Base-by-base conservation (phyloP, 64 coral and sea anemone species). In the Pocillopora verrucosa region DNA sequence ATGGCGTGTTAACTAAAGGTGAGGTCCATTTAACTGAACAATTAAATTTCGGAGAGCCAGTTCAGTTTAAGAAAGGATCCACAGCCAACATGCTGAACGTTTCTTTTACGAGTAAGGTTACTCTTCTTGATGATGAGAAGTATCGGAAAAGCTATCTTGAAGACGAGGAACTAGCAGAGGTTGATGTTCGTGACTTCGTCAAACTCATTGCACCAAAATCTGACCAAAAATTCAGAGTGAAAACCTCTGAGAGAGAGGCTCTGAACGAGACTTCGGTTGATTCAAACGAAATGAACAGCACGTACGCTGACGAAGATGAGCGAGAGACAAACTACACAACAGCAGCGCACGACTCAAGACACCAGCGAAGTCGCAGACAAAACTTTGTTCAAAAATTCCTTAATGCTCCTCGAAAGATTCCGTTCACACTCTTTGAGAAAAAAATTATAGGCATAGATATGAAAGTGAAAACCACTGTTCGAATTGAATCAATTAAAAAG, bases 131-230 rank as follows among this genome's bases (percentile, higher is more conserved):
- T 61, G 60, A 56, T 68, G 86, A 88, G 70, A 56, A 77, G 45
- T 77, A 36, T 77, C 37, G 36, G 41, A 77, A 16, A 77, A 77
- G 75, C 38, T 80, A 60, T 67, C 56, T 91, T 57, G 70, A 83
- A 61, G 89, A 91, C 59, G 65, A 86, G 59, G 73, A 83, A 84
- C 60, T 86, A 34, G 75, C 79, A 86, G 89, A 80, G 41, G 60
- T 74, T 58, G 59, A 74, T 72, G 61, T 73, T 0, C 58, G 79
- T 86, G 79, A 36, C 20, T 91, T 91, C 60, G 59, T 91, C 36
- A 85, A 76, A 25, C 80, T 91, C 19, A 24, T 74, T 5, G 70
- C 60, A 86, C 80, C 81, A 86, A 91, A 62, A 34, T 60, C 58
- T 59, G 79, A 60, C 11, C n/a, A 61, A 65, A 82, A 82, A 64